Percentiles rank a stretch among this genome's conserved stretches.
These are phyloP conservation scores for Acanthosepion lycidas DNA, from an alignment of 2,888 invertebrate species.

Conservation along the genomic window DNA sequence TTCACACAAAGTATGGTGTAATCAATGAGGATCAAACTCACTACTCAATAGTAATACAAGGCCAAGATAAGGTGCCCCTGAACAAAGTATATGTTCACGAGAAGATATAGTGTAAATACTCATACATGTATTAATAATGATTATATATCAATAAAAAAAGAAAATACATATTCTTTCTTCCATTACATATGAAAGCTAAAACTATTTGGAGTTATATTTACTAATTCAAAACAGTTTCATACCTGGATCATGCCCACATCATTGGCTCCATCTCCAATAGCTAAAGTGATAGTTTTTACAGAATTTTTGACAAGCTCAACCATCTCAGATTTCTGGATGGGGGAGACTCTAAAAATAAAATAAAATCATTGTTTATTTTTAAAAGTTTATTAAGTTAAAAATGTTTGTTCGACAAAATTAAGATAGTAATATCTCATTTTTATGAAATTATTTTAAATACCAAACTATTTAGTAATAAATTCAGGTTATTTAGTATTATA, in stretches of 20 bases:
- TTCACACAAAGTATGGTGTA: too few relatives aligned
- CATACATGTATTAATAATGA: background rate
- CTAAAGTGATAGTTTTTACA: slow-evolving; percentile 73
- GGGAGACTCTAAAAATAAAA: slow-evolving; percentile 84
- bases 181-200: too few relatives aligned
- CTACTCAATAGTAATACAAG: too few relatives aligned
- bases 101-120: too few relatives aligned
- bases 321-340: slow-evolving; percentile 88
- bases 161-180: too few relatives aligned
- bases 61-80: too few relatives aligned
- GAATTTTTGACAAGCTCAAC: slow-evolving; percentile 77
- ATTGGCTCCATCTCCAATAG: slow-evolving; percentile 76
- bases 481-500: background rate
- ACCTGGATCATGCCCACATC: slow-evolving; percentile 77
- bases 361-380: background rate
- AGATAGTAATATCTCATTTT: background rate
- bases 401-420: background rate
- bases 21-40: too few relatives aligned
- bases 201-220: background rate
- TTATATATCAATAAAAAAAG: too few relatives aligned
- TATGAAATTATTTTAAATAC: background rate
- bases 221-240: slow-evolving; percentile 23
- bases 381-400: background rate
- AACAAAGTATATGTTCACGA: too few relatives aligned
- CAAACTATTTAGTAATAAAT: background rate